Evolutionary conservation across 2,113 vertebrate species (phyloP).

Genomic region (Muscicapa adusta): DNA sequence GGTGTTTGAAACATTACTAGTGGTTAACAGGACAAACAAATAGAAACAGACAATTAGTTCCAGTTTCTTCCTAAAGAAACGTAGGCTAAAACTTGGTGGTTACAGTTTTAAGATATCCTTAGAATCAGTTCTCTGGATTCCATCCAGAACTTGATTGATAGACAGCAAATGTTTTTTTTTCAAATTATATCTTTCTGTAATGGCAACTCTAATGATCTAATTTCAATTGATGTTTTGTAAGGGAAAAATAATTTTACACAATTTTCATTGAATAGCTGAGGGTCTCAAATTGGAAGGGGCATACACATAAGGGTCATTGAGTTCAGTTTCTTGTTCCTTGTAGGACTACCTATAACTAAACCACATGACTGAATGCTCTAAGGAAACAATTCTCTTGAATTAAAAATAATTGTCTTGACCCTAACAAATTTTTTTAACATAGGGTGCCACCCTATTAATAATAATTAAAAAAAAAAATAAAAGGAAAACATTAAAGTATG

Average conservation of each 20-base stretch:
- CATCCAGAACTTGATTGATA: background rate
- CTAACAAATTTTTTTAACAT: background rate
- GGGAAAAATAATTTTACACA: background rate
- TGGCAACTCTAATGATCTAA: background rate
- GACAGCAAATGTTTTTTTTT: background rate
- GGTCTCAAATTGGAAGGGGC: background rate
- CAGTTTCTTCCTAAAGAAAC: background rate
- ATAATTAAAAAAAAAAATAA: background rate
- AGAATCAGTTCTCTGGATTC: background rate
- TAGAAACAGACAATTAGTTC: background rate
- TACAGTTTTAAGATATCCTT: background rate
- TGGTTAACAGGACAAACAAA: background rate
- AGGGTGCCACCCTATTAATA: background rate
- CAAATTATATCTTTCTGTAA: background rate
- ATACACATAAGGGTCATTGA: accelerated
- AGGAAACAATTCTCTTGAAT: background rate
- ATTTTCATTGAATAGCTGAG: background rate
- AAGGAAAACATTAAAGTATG: background rate
- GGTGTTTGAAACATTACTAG: background rate
- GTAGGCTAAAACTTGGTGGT: background rate
- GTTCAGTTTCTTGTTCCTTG: background rate
- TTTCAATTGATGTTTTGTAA: background rate
- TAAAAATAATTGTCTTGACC: background rate
- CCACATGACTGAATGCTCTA: background rate
- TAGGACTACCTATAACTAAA: background rate